Evolutionary conservation across 1,140 invertebrate species (phyloP), one percentile per base, ranked within the genome.

Genomic region (Eupristina koningsbergeri): DNA sequence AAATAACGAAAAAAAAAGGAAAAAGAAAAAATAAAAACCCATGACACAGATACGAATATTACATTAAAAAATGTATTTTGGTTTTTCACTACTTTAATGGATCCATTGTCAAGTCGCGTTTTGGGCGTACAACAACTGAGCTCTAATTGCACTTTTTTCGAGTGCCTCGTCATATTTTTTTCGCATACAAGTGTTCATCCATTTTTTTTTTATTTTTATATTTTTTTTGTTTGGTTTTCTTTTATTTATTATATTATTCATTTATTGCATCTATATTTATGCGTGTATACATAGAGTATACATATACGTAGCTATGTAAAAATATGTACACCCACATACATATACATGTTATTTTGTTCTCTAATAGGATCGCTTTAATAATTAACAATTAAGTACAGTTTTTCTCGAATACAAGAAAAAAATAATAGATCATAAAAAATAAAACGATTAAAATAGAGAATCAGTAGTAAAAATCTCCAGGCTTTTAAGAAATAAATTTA

Each of bases 301-400:
- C 19, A 69, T 41, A 78, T 41, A 45, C 45, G 31, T 78, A 67
- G 76, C n/a, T 36, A 67, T 79, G 39, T 61, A 8, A 34, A 47
- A 67, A 81, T 74, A 45, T 74, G 78, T 83, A 77, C 67, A n/a
- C 26, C 34, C 29, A 80, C 29, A 41, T 75, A 61, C 63, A 50
- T 31, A 75, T 69, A 39, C 69, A 41, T 36, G 81, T 47, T 84
- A 50, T 41, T 75, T 75, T 73, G 26, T 84, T 75, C 71, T 80
- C 58, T 76, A 41, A 17, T 69, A 80, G 78, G 71, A 67, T 80
- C 78, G 71, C 83, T 75, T 84, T 80, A 31, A 75, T 76, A 80
- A 76, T 84, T 67, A 80, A 41, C 75, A 80, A n/a, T 84, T 84
- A 84, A 84, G 77, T 84, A 84, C 82, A 78, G 26, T 53, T 80